These are phyloP conservation scores for Melipona beecheii DNA, from an alignment of 2,888 invertebrate species.

Conservation along the genomic window DNA sequence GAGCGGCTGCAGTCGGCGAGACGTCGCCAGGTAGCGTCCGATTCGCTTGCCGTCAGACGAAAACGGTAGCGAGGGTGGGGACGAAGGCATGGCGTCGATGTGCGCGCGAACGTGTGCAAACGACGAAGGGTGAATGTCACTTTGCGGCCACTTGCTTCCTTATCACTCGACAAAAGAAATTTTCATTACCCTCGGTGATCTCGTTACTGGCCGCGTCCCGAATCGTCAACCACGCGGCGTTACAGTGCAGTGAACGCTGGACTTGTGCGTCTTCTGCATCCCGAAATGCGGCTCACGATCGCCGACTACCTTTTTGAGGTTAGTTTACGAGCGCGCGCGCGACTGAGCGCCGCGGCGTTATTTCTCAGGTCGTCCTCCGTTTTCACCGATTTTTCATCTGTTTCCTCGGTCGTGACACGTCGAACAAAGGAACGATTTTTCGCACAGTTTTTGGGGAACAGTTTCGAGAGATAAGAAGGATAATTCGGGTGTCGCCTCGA, in stretches of 20 bases:
- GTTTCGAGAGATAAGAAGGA: not conserved
- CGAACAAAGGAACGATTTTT: too few relatives aligned
- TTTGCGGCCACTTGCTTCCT: conserved; percentile 56
- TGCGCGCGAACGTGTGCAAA: conserved; percentile 26
- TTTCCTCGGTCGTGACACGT: not conserved
- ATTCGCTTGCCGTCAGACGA: not conserved
- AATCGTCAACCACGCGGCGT: conserved; percentile 29
- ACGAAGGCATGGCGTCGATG: conserved; percentile 24
- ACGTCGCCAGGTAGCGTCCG: not conserved
- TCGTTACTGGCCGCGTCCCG: conserved; percentile 52
- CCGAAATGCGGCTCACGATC: conserved; percentile 41
- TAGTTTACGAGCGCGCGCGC: conserved; percentile 39
- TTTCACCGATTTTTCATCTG: not conserved
- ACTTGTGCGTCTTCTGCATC: conserved; percentile 16
- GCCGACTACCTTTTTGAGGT: conserved; percentile 50
- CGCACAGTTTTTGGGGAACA: not conserved
- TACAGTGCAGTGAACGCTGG: conserved; percentile 46
- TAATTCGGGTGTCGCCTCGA: conserved; percentile 25
- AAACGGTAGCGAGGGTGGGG: not conserved
- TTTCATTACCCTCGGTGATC: conserved; percentile 56
- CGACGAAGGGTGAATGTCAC: conserved; percentile 59
- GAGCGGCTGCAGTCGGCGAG: not conserved
- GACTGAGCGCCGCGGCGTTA: not conserved
- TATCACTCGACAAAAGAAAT: conserved; percentile 62
- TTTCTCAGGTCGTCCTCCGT: not conserved